Percentiles rank a stretch among this genome's conserved stretches.
Evolutionary conservation across 2,888 invertebrate genomes (phyloP).

Genomic region (Lycophotia porphyrea): DNA sequence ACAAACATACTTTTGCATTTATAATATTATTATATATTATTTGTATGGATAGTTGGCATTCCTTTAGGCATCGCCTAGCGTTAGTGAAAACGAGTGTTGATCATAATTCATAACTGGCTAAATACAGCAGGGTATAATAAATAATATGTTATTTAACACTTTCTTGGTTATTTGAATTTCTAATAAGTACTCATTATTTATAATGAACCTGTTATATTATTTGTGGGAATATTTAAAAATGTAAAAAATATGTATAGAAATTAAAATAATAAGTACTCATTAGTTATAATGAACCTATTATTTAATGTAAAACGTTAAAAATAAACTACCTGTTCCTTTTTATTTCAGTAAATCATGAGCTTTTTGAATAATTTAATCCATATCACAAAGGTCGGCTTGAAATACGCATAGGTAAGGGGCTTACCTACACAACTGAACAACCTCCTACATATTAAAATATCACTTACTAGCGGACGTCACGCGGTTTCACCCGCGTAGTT

Average conservation of each 20-base stretch:
- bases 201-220: no score
- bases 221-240: no score
- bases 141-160: neutral
- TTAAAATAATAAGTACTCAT: no score
- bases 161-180: neutral
- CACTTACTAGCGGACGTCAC: no score
- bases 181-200: neutral
- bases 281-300: neutral
- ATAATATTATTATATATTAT: no score
- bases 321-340: neutral
- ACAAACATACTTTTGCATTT: no score
- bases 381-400: neutral
- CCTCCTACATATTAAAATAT: neutral
- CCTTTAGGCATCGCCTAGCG: neutral
- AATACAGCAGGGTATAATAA: neutral
- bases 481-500: no score
- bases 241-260: no score
- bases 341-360: neutral
- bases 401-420: neutral
- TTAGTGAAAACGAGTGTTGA: neutral
- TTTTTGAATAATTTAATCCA: neutral
- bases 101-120: neutral
- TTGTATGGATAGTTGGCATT: no score
- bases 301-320: neutral
- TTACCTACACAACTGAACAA: neutral